These are phyloP conservation scores for Rhagoletis pomonella DNA, from an alignment of 1,140 invertebrate genomes.

Conservation along the genomic window DNA sequence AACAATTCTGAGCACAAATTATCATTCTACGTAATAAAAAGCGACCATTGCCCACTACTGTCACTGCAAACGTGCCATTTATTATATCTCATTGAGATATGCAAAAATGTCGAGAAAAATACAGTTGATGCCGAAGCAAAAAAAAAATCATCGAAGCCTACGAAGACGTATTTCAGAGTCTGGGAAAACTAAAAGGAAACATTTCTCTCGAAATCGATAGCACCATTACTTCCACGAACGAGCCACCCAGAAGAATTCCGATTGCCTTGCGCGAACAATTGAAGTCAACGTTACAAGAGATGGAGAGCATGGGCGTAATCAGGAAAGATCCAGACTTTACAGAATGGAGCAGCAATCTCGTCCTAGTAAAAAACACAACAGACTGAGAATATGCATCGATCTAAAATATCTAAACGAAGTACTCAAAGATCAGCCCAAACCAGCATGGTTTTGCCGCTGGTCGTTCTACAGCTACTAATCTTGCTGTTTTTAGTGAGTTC, in stretches of 20 bases:
- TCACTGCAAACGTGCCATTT: not conserved
- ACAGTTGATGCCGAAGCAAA: not conserved
- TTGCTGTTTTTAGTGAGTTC: no score
- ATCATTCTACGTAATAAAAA: constrained; percentile 15
- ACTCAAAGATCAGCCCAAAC: no score
- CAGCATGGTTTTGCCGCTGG: no score
- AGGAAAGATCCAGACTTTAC: not conserved
- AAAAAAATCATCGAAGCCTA: no score
- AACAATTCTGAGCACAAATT: not conserved
- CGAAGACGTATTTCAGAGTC: no score
- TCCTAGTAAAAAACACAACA: not conserved
- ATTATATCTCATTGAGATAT: not conserved
- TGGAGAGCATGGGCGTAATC: not conserved
- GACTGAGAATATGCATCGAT: constrained; percentile 33
- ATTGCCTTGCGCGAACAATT: not conserved
- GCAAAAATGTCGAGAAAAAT: constrained; percentile 2
- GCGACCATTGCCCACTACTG: not conserved
- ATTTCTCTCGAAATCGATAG: no score
- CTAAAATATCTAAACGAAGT: not conserved
- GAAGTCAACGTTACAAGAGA: not conserved
- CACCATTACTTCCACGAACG: not conserved
- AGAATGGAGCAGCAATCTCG: constrained; percentile 16
- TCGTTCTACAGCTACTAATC: no score
- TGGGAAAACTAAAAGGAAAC: no score
- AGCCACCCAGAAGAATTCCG: constrained; percentile 23